Percentiles rank a stretch among this genome's conserved stretches.
Conservation (phyloP, 2,888 invertebrate genomes). For the Frankliniella fusca region DNA sequence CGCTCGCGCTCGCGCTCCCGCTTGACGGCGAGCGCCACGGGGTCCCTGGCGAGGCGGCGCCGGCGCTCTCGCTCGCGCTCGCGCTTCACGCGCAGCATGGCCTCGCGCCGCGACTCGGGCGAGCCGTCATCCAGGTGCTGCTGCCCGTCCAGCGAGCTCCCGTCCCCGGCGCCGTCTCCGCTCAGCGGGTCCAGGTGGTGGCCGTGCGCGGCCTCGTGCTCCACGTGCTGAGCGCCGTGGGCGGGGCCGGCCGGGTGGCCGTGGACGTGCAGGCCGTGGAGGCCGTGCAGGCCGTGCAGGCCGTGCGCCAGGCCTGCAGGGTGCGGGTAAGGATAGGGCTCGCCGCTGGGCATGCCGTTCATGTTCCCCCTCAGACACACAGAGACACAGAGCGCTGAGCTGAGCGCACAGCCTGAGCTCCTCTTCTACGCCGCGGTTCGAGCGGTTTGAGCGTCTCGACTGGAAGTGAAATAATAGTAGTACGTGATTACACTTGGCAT, state of each 20-base stretch:
- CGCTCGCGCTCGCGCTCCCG: conserved; percentile 1
- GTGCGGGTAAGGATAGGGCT: not conserved
- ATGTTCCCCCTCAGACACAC: not conserved
- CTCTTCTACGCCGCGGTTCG: not conserved
- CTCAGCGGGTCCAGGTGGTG: no score
- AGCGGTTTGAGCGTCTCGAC: not conserved
- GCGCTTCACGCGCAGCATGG: conserved; percentile 6
- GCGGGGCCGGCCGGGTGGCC: not conserved
- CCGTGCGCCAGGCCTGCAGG: not conserved
- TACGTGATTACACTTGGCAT: not conserved
- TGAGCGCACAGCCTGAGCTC: not conserved
- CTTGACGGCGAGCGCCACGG: not conserved
- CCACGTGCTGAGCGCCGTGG: not conserved
- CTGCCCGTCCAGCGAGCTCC: not conserved
- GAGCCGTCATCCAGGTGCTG: not conserved
- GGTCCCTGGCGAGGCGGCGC: not conserved
- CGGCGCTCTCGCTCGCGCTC: not conserved
- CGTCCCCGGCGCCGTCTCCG: not conserved
- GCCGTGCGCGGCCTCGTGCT: not conserved
- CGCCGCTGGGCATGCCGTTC: not conserved
- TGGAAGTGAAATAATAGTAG: conserved; percentile 4
- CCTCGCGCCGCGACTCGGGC: conserved; percentile 1
- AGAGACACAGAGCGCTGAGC: not conserved
- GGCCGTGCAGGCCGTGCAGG: not conserved
- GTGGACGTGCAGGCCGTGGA: not conserved